Evolutionary conservation across 2,888 invertebrate species (phyloP).

Genomic region (Torymus texanus): DNA sequence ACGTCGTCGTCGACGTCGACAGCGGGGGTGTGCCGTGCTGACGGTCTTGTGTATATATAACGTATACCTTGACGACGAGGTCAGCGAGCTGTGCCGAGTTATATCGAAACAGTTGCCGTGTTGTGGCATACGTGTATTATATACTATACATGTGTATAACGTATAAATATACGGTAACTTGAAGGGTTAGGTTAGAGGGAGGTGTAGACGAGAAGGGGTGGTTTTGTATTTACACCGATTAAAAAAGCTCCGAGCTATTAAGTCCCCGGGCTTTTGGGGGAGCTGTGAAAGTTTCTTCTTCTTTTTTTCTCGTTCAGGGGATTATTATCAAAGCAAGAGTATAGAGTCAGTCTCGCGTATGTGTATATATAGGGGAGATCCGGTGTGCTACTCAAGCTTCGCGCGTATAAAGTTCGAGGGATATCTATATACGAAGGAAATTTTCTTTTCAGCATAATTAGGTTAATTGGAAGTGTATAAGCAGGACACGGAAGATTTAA

Average conservation of each 20-base stretch:
- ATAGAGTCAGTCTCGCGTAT: too few relatives aligned
- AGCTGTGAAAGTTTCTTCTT: constrained; percentile 1
- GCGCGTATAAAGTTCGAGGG: too few relatives aligned
- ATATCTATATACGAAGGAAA: too few relatives aligned
- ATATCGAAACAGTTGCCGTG: not conserved
- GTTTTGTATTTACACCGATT: constrained; percentile 23
- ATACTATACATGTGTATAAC: not conserved
- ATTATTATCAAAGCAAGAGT: too few relatives aligned
- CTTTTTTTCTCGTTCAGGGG: not conserved
- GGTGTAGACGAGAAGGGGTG: not conserved
- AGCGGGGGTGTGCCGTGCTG: constrained; percentile 10
- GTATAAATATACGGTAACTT: not conserved
- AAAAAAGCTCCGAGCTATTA: constrained; percentile 15
- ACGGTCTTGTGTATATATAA: not conserved
- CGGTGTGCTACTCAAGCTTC: too few relatives aligned
- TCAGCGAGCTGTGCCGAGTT: too few relatives aligned
- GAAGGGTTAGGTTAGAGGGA: not conserved
- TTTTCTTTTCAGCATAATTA: too few relatives aligned
- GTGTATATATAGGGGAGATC: too few relatives aligned
- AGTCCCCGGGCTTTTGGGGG: not conserved
- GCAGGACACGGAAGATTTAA: too few relatives aligned
- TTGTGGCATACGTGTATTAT: not conserved
- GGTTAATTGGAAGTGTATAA: too few relatives aligned
- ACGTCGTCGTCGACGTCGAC: not conserved
- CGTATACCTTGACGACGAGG: too few relatives aligned